Evolutionary conservation across 2,888 invertebrate genomes (phyloP).

Genomic region (Resseliella maxima): DNA sequence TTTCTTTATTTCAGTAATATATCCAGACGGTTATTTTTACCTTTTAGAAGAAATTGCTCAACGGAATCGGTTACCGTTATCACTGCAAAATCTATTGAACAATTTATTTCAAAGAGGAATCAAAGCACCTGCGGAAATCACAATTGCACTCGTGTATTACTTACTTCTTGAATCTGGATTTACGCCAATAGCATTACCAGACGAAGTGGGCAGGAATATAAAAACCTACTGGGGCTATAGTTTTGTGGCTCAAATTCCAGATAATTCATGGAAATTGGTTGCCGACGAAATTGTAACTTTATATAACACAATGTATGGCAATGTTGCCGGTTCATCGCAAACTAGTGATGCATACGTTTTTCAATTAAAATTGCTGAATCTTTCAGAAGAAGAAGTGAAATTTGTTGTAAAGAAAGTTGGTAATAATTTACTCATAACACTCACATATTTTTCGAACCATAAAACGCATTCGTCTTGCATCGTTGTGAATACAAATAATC

Average conservation of each 20-base stretch:
- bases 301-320: neutral
- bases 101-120: neutral
- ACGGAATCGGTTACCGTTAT: neutral
- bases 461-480: no score
- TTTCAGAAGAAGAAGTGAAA: neutral
- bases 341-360: no score
- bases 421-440: no score
- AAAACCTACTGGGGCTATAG: slow-evolving; percentile 28
- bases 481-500: no score
- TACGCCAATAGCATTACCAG: neutral
- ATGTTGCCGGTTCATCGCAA: neutral
- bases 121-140: neutral
- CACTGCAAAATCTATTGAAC: neutral
- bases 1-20: neutral
- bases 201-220: neutral
- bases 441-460: no score
- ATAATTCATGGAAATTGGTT: neutral
- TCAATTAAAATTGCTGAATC: neutral
- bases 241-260: slow-evolving; percentile 20
- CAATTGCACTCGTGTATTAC: neutral
- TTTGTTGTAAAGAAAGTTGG: neutral
- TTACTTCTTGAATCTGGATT: slow-evolving; percentile 14
- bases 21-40: neutral
- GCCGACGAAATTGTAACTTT: neutral
- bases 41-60: neutral